Evolutionary conservation across 2,888 invertebrate genomes (phyloP).

Genomic region (Neria commutata): DNA sequence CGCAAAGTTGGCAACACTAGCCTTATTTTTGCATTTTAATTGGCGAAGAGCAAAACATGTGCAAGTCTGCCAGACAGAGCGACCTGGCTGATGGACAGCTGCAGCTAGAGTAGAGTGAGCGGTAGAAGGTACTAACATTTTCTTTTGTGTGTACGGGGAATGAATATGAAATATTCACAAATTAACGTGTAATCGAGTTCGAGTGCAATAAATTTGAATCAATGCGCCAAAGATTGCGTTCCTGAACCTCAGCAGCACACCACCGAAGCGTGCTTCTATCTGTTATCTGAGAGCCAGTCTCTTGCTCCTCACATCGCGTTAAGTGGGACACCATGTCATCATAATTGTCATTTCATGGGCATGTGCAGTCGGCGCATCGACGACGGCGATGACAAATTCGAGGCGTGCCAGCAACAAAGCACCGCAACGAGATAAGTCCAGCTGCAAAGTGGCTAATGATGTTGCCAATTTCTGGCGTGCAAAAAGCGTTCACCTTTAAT

Average conservation of each 20-base stretch:
- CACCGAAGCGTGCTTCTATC: too few species aligned
- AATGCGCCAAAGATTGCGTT: neutral
- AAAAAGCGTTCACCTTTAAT: slow-evolving; percentile 10
- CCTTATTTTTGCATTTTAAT: slow-evolving; percentile 17
- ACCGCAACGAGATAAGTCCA: slow-evolving; percentile 11
- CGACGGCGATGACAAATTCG: neutral
- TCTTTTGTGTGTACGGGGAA: too few species aligned
- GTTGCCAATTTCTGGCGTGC: slow-evolving; percentile 16
- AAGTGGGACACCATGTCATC: slow-evolving; percentile 13
- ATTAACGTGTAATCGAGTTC: slow-evolving; percentile 24
- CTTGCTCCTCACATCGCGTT: too few species aligned
- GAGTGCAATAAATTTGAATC: slow-evolving; percentile 14
- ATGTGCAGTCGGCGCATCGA: slow-evolving; percentile 3
- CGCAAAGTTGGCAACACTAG: neutral
- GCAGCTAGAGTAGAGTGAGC: neutral
- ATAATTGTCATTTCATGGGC: slow-evolving; percentile 24
- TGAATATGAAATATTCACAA: slow-evolving; percentile 16
- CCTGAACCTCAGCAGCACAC: neutral
- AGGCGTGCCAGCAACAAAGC: neutral
- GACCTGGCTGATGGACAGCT: neutral
- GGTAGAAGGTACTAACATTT: too few species aligned
- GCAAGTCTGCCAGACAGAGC: neutral
- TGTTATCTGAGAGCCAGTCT: too few species aligned
- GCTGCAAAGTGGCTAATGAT: slow-evolving; percentile 24
- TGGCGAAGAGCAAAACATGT: slow-evolving; percentile 6